Evolutionary conservation across 1,140 invertebrate genomes (phyloP).

Genomic region (Halictus rubicundus): DNA sequence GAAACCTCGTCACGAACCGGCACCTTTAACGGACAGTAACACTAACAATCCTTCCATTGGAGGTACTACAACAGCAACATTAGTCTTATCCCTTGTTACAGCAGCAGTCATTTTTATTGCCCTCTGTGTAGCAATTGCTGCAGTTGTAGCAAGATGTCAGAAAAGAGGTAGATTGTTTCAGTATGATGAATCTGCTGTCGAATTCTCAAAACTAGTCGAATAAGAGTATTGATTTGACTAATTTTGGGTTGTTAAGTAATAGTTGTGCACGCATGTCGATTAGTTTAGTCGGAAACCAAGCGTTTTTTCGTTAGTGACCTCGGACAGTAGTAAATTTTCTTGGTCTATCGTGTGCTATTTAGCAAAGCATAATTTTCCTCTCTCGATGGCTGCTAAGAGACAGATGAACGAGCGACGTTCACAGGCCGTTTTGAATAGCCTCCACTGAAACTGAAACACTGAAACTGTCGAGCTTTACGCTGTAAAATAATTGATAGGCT

Average conservation of each 20-base stretch:
- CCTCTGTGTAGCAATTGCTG: conserved; percentile 71
- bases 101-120: conserved; percentile 70
- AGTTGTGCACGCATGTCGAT: conserved; percentile 43
- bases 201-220: conserved; percentile 76
- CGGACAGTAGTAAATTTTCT: conserved; percentile 1
- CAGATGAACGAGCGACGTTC: not conserved
- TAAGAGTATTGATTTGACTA: conserved; percentile 44
- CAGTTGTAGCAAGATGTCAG: conserved; percentile 73
- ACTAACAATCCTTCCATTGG: conserved; percentile 34
- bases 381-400: not conserved
- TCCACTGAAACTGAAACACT: not conserved
- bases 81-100: conserved; percentile 67
- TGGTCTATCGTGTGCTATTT: not conserved
- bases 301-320: conserved; percentile 11
- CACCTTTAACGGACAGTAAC: conserved; percentile 59
- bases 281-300: conserved; percentile 23
- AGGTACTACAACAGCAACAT: conserved; percentile 53
- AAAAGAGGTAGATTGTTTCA: conserved; percentile 76
- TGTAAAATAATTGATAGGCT: conserved; percentile 8
- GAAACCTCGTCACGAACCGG: conserved; percentile 48
- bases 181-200: conserved; percentile 69
- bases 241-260: conserved; percentile 41
- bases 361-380: not conserved
- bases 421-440: not conserved
- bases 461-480: not conserved